Percentiles rank a stretch among this genome's conserved stretches.
Evolutionary conservation across 2,888 invertebrate genomes (phyloP).

Genomic region (Epinotia bilunana): DNA sequence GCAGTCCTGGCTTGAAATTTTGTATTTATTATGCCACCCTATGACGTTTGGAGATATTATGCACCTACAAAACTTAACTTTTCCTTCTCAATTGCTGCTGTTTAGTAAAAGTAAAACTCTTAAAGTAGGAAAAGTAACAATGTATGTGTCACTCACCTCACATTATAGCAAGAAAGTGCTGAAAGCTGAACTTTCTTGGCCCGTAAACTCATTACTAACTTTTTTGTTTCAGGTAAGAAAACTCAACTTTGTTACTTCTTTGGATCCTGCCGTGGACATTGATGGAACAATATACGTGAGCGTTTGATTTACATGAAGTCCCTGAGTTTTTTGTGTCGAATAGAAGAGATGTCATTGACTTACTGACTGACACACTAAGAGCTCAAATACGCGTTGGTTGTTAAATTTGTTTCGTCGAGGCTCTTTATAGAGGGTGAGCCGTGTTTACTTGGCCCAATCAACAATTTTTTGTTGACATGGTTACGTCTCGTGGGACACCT

Average conservation of each 20-base stretch:
- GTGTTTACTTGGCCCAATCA: neutral
- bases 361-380: no score
- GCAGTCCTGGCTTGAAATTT: no score
- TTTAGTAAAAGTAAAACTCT: neutral
- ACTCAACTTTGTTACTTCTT: constrained; percentile 30
- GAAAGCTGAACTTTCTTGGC: constrained; percentile 31
- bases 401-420: neutral
- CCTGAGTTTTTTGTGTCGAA: neutral
- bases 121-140: constrained; percentile 6
- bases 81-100: neutral
- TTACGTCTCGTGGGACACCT: no score
- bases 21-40: no score
- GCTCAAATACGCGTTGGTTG: no score
- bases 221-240: constrained; percentile 46
- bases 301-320: constrained; percentile 13
- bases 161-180: constrained; percentile 17
- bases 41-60: neutral
- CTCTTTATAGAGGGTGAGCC: neutral
- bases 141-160: constrained; percentile 32
- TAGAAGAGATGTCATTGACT: neutral
- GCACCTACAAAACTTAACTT: neutral
- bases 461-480: no score
- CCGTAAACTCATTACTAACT: constrained; percentile 41
- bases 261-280: constrained; percentile 23
- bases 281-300: constrained; percentile 36